Evolutionary conservation across 2,888 invertebrate species (phyloP), one percentile per base, ranked within the genome.

Genomic region (Himalopsyche tibetana): DNA sequence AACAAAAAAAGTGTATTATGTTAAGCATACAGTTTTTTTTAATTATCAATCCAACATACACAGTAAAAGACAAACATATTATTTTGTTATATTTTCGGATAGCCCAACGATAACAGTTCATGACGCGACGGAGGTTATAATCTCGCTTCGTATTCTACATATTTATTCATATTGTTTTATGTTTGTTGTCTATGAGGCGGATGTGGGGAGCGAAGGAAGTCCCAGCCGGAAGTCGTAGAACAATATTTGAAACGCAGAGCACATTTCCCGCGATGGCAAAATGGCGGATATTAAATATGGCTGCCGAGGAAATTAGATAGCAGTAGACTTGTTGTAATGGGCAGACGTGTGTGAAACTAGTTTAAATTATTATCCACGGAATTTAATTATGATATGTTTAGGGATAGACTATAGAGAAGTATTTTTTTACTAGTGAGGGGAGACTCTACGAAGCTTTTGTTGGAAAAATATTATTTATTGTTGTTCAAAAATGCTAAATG

Each of bases 141-240:
- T 19, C n/a, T 63, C 8, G 6, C 19, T 63, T 63, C 4, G 28
- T 28, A 19, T 6, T 63, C 19, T 6, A 28, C 11, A 63, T 19
- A 63, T 28, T 63, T 12, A 74, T 74, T 28, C 74, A 36, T 38
- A 5, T 74, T 36, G 74, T 74, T 74, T 63, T 63, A 63, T 63
- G 36, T 74, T 74, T 38, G 36, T 74, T 74, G 74, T 74, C 74
- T 74, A 74, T 36, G 74, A 36, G 38, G 28, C 74, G 74, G 74
- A 74, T 74, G 74, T 74, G 74, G 74, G 36, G 36, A 74, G 74
- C 2, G 38, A 9, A 38, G 74, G 74, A 74, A 74, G 38, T 74
- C 74, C 74, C 74, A 74, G 79, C 51, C 84, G 84, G 84, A 84
- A 84, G 84, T 82, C 38, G 84, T 51, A 79, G 84, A 56, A 84